These are phyloP conservation scores for Tamandua tetradactyla DNA, from an alignment of 2,797 vertebrate species.

Conservation along the genomic window DNA sequence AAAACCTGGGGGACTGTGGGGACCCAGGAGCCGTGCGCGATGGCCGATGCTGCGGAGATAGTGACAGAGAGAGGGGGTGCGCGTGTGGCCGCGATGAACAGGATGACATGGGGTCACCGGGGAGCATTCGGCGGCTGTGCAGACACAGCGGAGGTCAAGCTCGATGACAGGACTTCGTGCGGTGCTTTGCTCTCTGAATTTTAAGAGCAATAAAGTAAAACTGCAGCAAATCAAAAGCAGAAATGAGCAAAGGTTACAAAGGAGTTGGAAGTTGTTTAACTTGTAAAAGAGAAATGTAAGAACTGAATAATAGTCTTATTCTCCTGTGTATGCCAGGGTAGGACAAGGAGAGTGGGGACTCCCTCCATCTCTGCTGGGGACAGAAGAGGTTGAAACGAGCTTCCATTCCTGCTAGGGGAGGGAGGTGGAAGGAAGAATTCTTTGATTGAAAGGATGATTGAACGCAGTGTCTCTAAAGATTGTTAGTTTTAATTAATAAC, in stretches of 20 bases:
- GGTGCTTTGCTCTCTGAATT: slow-evolving; percentile 59
- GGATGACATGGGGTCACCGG: not conserved
- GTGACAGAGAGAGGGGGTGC: not conserved
- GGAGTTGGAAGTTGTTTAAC: not conserved
- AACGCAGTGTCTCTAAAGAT: not conserved
- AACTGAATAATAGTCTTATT: not conserved
- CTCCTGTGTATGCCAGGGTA: not conserved
- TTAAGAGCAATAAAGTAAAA: slow-evolving; percentile 62
- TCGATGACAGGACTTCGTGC: not conserved
- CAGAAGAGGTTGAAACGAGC: not conserved
- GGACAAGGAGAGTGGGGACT: not conserved
- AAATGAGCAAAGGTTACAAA: slow-evolving; percentile 50
- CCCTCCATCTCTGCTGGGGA: not conserved
- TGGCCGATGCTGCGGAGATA: fast-evolving
- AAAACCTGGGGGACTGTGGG: not conserved
- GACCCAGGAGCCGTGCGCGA: not conserved
- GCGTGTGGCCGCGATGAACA: not conserved
- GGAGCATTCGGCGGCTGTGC: not conserved
- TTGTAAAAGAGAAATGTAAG: not conserved
- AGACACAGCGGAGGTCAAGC: slow-evolving; percentile 47
- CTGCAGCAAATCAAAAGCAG: slow-evolving; percentile 55
- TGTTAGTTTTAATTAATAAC: not conserved
- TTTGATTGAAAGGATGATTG: not conserved
- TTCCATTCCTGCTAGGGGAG: fast-evolving
- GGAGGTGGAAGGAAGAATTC: fast-evolving